phyloP scores from a whole-genome alignment of 2,113 vertebrate species.

The Callithrix jacchus region DNA sequence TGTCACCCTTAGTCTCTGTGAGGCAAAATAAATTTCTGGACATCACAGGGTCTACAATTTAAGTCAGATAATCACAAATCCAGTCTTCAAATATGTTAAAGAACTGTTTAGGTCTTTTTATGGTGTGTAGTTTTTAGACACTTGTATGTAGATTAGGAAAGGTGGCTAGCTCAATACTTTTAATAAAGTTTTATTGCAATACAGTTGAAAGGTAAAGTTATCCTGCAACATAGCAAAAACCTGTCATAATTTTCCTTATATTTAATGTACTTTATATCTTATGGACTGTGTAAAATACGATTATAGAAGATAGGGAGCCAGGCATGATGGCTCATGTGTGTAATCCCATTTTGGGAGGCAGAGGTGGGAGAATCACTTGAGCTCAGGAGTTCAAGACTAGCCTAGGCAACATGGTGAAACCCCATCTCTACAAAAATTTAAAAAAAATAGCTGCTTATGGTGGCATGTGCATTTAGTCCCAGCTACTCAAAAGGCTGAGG shows the following conservation, averaged over 20 bases:
- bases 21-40: not conserved
- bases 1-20: not conserved
- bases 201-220: constrained; percentile 6
- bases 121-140: not conserved
- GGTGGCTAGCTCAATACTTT: not conserved
- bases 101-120: not conserved
- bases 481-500: too few species aligned
- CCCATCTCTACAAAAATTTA: too few species aligned
- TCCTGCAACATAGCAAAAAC: not conserved
- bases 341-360: too few species aligned
- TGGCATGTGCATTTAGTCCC: too few species aligned
- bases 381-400: too few species aligned
- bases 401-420: too few species aligned
- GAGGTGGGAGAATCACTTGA: too few species aligned
- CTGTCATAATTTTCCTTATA: not conserved
- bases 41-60: not conserved
- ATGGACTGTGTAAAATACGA: not conserved
- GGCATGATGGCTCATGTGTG: too few species aligned
- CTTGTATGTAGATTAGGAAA: not conserved
- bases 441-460: too few species aligned
- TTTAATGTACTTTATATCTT: constrained; percentile 10
- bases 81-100: not conserved
- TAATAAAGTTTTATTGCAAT: not conserved
- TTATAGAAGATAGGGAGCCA: not conserved
- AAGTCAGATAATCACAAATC: not conserved